Conservation (phyloP, 2,888 invertebrate genomes). For the Glyphotaelius pellucidus region DNA sequence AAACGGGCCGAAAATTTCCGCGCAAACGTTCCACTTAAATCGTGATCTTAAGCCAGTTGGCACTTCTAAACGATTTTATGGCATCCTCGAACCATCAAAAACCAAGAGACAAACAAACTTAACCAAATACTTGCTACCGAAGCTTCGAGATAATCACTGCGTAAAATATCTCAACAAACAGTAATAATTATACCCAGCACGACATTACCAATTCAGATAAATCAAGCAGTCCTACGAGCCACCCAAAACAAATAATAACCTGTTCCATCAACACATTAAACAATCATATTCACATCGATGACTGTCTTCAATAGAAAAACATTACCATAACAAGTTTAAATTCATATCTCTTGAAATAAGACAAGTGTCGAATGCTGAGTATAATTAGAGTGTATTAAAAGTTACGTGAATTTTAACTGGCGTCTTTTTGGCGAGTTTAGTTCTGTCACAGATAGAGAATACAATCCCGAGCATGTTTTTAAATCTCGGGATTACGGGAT, state of each 20-base stretch:
- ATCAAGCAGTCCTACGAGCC: background rate
- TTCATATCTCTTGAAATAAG: slow-evolving; percentile 8
- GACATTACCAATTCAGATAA: background rate
- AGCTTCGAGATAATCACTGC: background rate
- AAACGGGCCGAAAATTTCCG: too few species aligned
- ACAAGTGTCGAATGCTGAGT: background rate
- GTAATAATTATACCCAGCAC: background rate
- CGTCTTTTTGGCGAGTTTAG: background rate
- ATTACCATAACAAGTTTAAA: slow-evolving; percentile 27
- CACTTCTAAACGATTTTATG: background rate
- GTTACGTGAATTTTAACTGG: background rate
- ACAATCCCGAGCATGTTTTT: too few species aligned
- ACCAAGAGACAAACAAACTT: background rate
- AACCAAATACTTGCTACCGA: background rate
- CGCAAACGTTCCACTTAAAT: too few species aligned
- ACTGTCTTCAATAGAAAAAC: background rate
- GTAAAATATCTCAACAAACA: background rate
- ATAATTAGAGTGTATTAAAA: slow-evolving; percentile 13
- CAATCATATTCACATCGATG: slow-evolving; percentile 20
- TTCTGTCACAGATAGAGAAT: too few species aligned
- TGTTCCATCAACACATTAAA: slow-evolving; percentile 49
- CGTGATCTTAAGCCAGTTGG: background rate
- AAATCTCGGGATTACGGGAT: too few species aligned
- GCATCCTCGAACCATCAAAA: background rate
- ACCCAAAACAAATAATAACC: slow-evolving; percentile 9